These are phyloP conservation scores for Drosophila auraria DNA, from an alignment of 1,140 invertebrate species.

Conservation along the genomic window DNA sequence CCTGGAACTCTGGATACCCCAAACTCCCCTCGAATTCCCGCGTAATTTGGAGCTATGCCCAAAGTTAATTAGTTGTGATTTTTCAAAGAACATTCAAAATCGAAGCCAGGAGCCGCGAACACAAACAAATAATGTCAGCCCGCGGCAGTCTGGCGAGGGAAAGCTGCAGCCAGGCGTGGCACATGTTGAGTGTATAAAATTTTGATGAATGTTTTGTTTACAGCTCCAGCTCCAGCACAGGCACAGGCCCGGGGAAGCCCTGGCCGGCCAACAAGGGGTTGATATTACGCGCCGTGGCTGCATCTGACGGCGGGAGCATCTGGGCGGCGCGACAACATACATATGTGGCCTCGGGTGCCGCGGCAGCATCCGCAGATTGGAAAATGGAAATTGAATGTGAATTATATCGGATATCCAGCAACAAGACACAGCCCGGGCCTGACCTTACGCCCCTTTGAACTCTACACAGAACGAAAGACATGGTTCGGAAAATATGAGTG, in stretches of 20 bases:
- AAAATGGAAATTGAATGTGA: slow-evolving; percentile 78
- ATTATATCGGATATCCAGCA: slow-evolving; percentile 65
- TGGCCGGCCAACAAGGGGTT: slow-evolving; percentile 49
- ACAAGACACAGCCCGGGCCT: slow-evolving; percentile 27
- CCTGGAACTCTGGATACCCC: not conserved
- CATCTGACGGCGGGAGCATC: slow-evolving; percentile 47
- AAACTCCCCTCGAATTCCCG: slow-evolving; percentile 10
- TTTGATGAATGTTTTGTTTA: slow-evolving; percentile 83
- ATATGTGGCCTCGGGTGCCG: slow-evolving; percentile 41
- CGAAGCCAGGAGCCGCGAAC: slow-evolving; percentile 54
- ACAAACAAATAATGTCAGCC: slow-evolving; percentile 64
- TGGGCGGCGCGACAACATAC: slow-evolving; percentile 61
- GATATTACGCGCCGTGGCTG: slow-evolving; percentile 30
- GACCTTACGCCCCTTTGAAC: slow-evolving; percentile 55
- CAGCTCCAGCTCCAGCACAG: slow-evolving; percentile 29
- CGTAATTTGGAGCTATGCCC: slow-evolving; percentile 48
- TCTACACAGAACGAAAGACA: slow-evolving; percentile 34
- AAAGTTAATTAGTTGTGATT: slow-evolving; percentile 84
- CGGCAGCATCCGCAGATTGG: slow-evolving; percentile 67
- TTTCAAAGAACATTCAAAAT: slow-evolving; percentile 82
- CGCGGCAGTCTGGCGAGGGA: slow-evolving; percentile 18
- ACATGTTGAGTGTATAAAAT: slow-evolving; percentile 83
- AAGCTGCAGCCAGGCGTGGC: slow-evolving; percentile 57
- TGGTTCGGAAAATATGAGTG: not conserved
- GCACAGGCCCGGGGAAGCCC: not conserved